Percentiles rank a stretch among this genome's conserved stretches.
Conservation (phyloP, 2,888 invertebrate genomes). For the Calameuta idolon region DNA sequence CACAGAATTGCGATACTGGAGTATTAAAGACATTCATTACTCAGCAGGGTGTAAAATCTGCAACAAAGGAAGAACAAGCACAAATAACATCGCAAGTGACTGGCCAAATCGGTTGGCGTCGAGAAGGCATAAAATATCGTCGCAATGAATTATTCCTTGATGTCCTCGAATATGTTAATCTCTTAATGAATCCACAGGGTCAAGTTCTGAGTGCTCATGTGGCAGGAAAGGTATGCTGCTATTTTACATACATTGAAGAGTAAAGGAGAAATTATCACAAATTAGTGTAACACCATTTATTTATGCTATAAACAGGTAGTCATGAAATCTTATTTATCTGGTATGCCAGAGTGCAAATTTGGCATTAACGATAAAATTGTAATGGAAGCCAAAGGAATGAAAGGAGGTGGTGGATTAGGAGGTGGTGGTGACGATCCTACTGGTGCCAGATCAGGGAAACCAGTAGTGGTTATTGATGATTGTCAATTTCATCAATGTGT, state of each 20-base stretch:
- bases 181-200: constrained; percentile 99
- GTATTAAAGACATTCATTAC: constrained; percentile 99
- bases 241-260: not conserved
- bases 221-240: constrained; percentile 81
- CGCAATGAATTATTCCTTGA: constrained; percentile 98
- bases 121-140: constrained; percentile 99
- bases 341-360: constrained; percentile 99
- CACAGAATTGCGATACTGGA: constrained; percentile 99
- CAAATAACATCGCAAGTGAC: constrained; percentile 99
- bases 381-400: constrained; percentile 93
- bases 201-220: constrained; percentile 99
- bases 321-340: constrained; percentile 99
- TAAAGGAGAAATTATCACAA: not conserved
- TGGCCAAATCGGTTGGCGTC: constrained; percentile 98
- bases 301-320: constrained; percentile 74
- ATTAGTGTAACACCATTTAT: not conserved
- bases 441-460: constrained; percentile 92
- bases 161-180: constrained; percentile 98
- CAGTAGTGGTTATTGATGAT: constrained; percentile 99
- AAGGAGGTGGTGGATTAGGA: constrained; percentile 68
- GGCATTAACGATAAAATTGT: constrained; percentile 99
- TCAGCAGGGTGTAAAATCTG: constrained; percentile 98
- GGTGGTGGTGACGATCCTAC: constrained; percentile 75
- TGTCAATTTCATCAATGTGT: constrained; percentile 99
- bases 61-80: constrained; percentile 99